A percentile compares a stretch with the other conserved stretches of the same genome.
These are phyloP conservation scores for Somateria mollissima DNA, from an alignment of 2,797 vertebrate genomes.

Conservation along the genomic window DNA sequence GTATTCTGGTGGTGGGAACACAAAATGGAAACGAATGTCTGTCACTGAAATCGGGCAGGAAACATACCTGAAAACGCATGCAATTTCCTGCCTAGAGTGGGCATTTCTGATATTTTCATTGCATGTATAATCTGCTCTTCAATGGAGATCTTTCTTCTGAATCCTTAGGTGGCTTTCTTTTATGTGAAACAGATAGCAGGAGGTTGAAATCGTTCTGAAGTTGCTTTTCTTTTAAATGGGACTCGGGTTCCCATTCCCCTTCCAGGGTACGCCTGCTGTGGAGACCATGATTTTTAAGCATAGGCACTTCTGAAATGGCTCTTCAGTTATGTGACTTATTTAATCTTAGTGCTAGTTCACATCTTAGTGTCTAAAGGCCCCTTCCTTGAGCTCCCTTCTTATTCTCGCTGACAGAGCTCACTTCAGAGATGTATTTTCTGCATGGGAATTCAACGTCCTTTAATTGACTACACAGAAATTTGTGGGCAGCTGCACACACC, in stretches of 20 bases:
- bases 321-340: neutral
- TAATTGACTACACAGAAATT: neutral
- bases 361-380: neutral
- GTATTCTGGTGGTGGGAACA: conserved; percentile 17
- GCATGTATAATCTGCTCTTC: neutral
- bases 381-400: neutral
- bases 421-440: neutral
- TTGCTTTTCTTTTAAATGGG: neutral
- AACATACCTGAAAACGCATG: conserved; percentile 20
- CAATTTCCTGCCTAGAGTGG: conserved; percentile 14
- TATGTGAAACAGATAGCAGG: neutral
- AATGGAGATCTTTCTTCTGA: neutral
- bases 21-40: conserved; percentile 38
- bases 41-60: neutral
- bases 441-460: neutral
- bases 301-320: neutral
- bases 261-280: neutral
- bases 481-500: neutral
- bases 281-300: neutral
- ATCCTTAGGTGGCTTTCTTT: neutral
- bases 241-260: neutral
- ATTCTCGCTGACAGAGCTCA: neutral
- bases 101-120: conserved; percentile 28
- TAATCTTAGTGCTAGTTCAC: neutral
- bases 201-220: neutral